Percentiles rank a stretch among this genome's conserved stretches.
Conservation (phyloP, 2,888 invertebrate genomes). For the Rhagonycha lutea region DNA sequence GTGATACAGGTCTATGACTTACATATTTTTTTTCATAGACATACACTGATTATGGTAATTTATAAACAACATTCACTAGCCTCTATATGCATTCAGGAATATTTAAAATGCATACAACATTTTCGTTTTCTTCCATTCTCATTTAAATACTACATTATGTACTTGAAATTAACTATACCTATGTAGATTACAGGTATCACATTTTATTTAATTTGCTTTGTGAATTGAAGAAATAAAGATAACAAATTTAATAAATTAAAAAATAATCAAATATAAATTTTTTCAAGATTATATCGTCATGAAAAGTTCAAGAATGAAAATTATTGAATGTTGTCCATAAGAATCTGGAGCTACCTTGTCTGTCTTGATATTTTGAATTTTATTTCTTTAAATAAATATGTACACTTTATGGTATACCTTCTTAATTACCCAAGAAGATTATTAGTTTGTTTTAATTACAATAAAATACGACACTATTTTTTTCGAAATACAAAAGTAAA, state of each 20-base stretch:
- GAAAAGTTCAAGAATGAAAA: neutral
- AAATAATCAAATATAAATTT: conserved; percentile 5
- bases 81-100: conserved; percentile 54
- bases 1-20: conserved; percentile 44
- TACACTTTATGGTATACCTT: conserved; percentile 27
- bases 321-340: neutral
- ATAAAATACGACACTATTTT: conserved; percentile 21
- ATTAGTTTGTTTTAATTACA: conserved; percentile 22
- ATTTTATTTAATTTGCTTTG: conserved; percentile 40
- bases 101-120: conserved; percentile 49
- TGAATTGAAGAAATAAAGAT: conserved; percentile 16
- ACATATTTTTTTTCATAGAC: conserved; percentile 41
- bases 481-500: neutral
- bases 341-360: conserved; percentile 11
- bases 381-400: conserved; percentile 20
- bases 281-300: neutral
- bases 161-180: conserved; percentile 44
- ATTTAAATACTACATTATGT: conserved; percentile 35
- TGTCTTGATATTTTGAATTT: conserved; percentile 17
- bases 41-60: conserved; percentile 52
- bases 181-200: conserved; percentile 47
- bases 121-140: conserved; percentile 22
- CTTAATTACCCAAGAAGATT: conserved; percentile 31
- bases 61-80: conserved; percentile 54
- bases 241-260: conserved; percentile 15